These are phyloP conservation scores for Argya squamiceps DNA, from an alignment of 2,797 vertebrate genomes.

Conservation along the genomic window DNA sequence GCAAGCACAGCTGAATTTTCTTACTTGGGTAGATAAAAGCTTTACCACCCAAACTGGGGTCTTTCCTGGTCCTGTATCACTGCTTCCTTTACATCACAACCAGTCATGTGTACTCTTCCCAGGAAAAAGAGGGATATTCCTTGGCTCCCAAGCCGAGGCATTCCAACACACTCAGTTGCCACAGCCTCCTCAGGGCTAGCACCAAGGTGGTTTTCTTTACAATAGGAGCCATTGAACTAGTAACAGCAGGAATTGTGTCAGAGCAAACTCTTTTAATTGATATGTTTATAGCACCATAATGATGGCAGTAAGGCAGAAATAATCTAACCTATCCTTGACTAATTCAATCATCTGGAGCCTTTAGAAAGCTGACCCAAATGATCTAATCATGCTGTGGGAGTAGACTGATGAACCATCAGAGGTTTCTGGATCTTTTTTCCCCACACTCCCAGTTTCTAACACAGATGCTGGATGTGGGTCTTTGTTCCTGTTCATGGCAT, in stretches of 20 bases:
- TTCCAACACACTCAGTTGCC: background rate
- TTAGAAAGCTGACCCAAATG: background rate
- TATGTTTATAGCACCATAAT: background rate
- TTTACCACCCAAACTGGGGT: background rate
- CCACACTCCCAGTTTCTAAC: background rate
- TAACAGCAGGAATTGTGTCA: background rate
- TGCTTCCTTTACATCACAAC: background rate
- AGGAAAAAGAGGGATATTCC: background rate
- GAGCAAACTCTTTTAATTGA: background rate
- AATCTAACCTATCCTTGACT: conserved; percentile 13
- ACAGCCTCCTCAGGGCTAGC: background rate
- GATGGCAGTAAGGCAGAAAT: conserved; percentile 36
- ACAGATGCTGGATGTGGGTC: background rate
- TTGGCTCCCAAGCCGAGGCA: accelerated
- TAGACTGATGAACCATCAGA: background rate
- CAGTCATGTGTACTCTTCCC: background rate
- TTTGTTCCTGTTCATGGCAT: background rate
- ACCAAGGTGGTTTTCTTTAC: conserved; percentile 6
- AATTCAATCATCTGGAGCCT: background rate
- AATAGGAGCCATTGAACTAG: background rate
- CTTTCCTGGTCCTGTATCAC: accelerated
- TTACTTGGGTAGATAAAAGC: background rate
- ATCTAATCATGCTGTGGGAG: background rate
- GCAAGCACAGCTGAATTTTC: background rate
- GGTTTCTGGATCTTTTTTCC: background rate